Base-by-base conservation (phyloP, 2,797 vertebrate species). In the Lerista edwardsae region DNA sequence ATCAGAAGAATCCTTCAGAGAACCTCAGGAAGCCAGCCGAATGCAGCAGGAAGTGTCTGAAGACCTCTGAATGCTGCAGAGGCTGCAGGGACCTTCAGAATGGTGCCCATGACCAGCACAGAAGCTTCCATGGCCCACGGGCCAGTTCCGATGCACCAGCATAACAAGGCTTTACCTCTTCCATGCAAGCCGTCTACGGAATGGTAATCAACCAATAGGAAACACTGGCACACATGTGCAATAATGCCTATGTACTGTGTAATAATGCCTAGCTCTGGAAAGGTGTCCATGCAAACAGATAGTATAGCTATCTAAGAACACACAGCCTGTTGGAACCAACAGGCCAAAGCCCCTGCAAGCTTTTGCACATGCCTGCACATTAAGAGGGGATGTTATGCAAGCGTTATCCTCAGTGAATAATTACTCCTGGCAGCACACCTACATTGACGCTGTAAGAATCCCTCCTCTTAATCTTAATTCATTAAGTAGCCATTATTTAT, bases 381-480 rank as follows among this genome's bases (percentile, higher is more conserved):
- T 89, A 75, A 85, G 67, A 81, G 83, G 90, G 87, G 59, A 73
- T 86, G 88, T 95, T 94, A 93, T 71, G 84, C 82, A 93, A 86
- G 8, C 2, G 19, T 34, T 75, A 94, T 94, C 92, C 88, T 3
- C 67, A 4, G 0, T 90, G 94, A 95, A 21, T 87, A 90, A 93
- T 94, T 89, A 77, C 76, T 82, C 31, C 82, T 94, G 94, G 91
- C 95, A 93, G 93, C 85, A 91, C 93, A 92, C 91, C 92, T 91
- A 88, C 77, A 74, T 67, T 4, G n/a, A 88, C 88, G 93, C 68
- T 80, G 87, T 87, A 67, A 73, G 94, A 94, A 95, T 94, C 91
- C 84, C 82, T 80, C 65, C 83, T 61, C 77, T 34, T 91, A 94
- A 95, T 89, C 94, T 86, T 85, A 86, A 82, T 84, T 88, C 77